Conservation (phyloP, 1,140 invertebrate species). For the Alviniconcha marisindica region DNA sequence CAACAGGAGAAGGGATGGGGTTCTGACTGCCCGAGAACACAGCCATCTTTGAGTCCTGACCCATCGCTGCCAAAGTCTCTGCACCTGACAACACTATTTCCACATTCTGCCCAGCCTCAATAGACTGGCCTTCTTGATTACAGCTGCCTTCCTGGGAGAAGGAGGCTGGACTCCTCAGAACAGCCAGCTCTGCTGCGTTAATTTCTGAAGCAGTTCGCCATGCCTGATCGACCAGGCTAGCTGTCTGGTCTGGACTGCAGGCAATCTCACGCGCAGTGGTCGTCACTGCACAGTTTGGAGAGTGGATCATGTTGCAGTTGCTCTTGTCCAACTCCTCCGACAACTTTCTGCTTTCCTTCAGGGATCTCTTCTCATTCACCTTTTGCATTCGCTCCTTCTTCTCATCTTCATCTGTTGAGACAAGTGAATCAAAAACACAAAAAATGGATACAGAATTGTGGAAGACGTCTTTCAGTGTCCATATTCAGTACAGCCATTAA, state of each 20-base stretch:
- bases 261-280: not conserved
- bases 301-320: not conserved
- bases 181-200: not conserved
- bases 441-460: too few species aligned
- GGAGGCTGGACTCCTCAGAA: not conserved
- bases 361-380: not conserved
- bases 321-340: not conserved
- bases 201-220: not conserved
- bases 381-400: slow-evolving; percentile 19
- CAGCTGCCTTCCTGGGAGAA: not conserved
- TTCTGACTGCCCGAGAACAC: not conserved
- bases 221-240: slow-evolving; percentile 3
- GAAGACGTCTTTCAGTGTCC: too few species aligned
- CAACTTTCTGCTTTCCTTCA: not conserved
- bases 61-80: not conserved
- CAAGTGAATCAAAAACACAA: too few species aligned
- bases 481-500: too few species aligned
- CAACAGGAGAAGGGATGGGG: not conserved
- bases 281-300: not conserved
- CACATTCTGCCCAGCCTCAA: not conserved
- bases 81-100: not conserved
- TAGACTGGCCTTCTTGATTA: not conserved
- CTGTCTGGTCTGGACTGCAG: not conserved
- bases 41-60: not conserved
- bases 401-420: slow-evolving; percentile 32